Base-by-base conservation (phyloP, 2,113 vertebrate species). In the Prolemur simus region DNA sequence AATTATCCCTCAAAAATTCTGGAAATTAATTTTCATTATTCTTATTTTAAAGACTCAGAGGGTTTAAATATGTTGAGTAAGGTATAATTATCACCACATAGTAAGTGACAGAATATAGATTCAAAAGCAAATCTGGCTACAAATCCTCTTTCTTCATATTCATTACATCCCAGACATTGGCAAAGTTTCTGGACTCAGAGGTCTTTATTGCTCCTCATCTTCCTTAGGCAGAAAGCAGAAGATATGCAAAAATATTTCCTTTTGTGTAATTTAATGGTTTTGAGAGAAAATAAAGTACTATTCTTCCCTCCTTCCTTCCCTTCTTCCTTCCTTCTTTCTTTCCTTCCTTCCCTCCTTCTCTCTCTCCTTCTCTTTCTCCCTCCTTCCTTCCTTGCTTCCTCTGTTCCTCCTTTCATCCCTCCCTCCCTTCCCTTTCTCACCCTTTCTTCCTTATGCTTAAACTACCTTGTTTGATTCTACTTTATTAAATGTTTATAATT, bases 381-480 rank as follows among this genome's bases (percentile, higher is more conserved):
- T 32, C 6, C 6, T 17, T 13, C 0, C 18, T 20, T 5, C 2
- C 1, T n/a, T 29, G 2, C 10, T 0, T 13, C 13, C 0, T 0
- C 37, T 27, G 2, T 58, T 25, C 25, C 1, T 60, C 58, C 58
- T 27, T 27, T 10, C 27, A 5, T 69, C 47, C 20, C 14, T 64
- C 3, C 8, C 6, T 76, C 2, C 8, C 4, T 37, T 7, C 21
- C 10, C 49, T 25, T 69, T 23, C 25, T 12, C 25, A 10, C 23
- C 25, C 25, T 45, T n/a, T 27, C 45, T 69, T 54, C 45, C 10
- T 27, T 88, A 13, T 2, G 1, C 21, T 81, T 86, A 49, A 92
- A 14, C 13, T 20, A 54, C 58, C 8, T n/a, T 76, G 2, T 47
- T 37, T 89, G 47, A 52, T 52, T 20, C 32, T 63, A 8, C 5